These are phyloP conservation scores for Gobio occitaniae DNA, from an alignment of 2,797 vertebrate genomes.

Conservation along the genomic window DNA sequence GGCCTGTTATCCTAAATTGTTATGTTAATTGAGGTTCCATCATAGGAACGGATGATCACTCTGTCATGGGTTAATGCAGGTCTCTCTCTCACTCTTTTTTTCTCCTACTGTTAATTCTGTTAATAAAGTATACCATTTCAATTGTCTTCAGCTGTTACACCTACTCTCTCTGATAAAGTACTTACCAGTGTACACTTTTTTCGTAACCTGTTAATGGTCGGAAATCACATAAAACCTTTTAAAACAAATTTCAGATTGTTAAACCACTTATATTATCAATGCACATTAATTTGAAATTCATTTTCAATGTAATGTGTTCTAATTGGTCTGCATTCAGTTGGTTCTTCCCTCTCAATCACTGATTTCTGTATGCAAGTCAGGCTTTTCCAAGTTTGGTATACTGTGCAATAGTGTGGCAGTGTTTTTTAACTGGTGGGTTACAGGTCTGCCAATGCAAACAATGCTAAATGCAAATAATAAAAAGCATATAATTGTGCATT, in stretches of 20 bases:
- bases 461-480: neutral
- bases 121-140: conserved; percentile 57
- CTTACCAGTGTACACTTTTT: conserved; percentile 29
- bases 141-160: conserved; percentile 52
- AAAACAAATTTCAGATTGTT: neutral
- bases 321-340: conserved; percentile 16
- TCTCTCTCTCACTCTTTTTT: conserved; percentile 42
- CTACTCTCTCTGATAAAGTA: conserved; percentile 28
- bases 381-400: neutral
- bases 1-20: conserved; percentile 67
- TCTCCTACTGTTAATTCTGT: conserved; percentile 53
- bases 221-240: conserved; percentile 40
- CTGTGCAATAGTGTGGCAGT: neutral
- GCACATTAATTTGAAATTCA: conserved; percentile 13
- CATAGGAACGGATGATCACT: conserved; percentile 62
- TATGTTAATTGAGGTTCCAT: conserved; percentile 67
- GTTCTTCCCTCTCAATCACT: neutral
- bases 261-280: conserved; percentile 11
- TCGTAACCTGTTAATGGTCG: conserved; percentile 35
- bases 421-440: neutral
- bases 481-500: neutral
- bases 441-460: conserved; percentile 7
- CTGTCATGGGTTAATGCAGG: conserved; percentile 63
- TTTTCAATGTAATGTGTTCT: neutral
- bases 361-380: neutral